These are phyloP conservation scores for Synaphobranchus kaupii DNA, from an alignment of 2,797 vertebrate species.

Conservation along the genomic window DNA sequence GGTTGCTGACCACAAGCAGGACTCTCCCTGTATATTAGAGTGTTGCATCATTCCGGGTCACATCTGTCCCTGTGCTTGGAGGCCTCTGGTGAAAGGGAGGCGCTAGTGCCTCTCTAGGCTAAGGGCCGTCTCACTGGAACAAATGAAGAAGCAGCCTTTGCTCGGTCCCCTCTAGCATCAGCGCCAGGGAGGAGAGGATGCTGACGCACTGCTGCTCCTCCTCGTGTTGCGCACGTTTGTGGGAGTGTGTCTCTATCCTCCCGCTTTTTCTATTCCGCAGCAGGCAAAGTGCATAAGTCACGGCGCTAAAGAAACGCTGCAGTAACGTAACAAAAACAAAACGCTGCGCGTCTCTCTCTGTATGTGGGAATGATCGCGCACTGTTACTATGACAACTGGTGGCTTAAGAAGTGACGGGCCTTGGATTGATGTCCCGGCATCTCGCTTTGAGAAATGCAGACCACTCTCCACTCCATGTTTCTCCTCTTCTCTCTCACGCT, in stretches of 20 bases:
- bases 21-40: neutral
- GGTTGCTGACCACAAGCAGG: neutral
- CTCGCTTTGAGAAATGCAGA: conserved; percentile 1
- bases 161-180: neutral
- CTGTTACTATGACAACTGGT: conserved; percentile 23
- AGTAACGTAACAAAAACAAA: neutral
- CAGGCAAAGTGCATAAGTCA: neutral
- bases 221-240: neutral
- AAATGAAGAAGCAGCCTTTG: neutral
- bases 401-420: conserved; percentile 2
- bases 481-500: neutral
- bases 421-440: neutral
- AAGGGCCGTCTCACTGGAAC: neutral
- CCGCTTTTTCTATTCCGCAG: neutral
- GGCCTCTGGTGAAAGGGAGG: neutral
- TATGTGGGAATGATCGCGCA: neutral
- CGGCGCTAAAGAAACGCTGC: neutral
- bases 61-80: neutral
- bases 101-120: neutral
- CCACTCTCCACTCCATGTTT: neutral
- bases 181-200: neutral
- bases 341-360: neutral
- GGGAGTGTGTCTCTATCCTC: neutral
- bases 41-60: neutral
- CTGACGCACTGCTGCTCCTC: too few species aligned